Evolutionary conservation across 2,888 invertebrate species (phyloP), one percentile per base, ranked within the genome.

Genomic region (Pseudococcus viburni): DNA sequence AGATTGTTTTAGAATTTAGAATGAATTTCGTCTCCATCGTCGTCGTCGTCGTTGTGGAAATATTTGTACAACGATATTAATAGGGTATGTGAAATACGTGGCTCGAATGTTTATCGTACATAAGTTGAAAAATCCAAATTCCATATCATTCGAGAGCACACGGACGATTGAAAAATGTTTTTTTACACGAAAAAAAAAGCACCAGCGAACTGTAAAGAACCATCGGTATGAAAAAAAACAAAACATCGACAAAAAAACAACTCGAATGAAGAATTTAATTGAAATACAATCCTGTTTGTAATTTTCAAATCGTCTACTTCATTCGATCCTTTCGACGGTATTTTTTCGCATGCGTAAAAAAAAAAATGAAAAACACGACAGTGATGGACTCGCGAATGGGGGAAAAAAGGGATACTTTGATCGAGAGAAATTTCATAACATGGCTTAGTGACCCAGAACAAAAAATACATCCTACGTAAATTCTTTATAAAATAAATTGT

Each of bases 11-110:
- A 83, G 46, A 83, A 83, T 83, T 83, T 83, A 83, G 42, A 83
- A 46, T 46, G 46, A 83, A 83, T 83, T 83, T 46, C 22, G 19
- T 59, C 55, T 11, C 17, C 1, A 19, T 83, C 9, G 73, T 73
- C 22, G 46, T 83, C 9, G 73, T 73, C 22, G 80, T 83, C 80
- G 33, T 83, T 46, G 80, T 42, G 80, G 46, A 83, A 83, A 83
- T 83, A 83, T 83, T 83, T 83, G 80, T 83, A 83, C 80, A 83
- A 83, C 22, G 80, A 83, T 83, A 83, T 83, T 83, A 83, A 83
- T 83, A 83, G 80, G 80, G 80, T 83, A 83, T 83, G 80, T 83
- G 42, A 46, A 46, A 83, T 83, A 83, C 80, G 80, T 83, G 80
- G 46, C 46, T 83, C 80, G 80, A 83, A 83, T 83, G 46, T 83